phyloP scores from a whole-genome alignment of 2,113 vertebrate genomes.

The Neogale vison region DNA sequence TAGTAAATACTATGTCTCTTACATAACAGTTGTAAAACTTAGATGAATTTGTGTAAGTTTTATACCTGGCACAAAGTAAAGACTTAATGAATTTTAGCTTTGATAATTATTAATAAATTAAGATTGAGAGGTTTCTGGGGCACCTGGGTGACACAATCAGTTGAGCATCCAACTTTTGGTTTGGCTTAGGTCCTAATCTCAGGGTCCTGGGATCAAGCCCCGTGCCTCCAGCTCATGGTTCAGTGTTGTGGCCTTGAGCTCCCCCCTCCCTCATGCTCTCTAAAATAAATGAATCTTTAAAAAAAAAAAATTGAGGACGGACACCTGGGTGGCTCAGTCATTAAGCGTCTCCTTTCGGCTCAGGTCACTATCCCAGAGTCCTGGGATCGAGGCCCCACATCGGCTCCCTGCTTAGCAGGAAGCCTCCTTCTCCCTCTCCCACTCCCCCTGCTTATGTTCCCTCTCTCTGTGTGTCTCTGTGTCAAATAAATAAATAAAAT shows the following conservation, averaged over 20 bases:
- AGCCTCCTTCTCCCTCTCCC: no score
- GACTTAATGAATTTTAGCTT: neutral
- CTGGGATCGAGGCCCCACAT: no score
- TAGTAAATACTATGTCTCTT: neutral
- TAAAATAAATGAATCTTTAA: neutral
- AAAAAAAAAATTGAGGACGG: neutral
- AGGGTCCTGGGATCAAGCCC: neutral
- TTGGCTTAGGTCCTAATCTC: neutral
- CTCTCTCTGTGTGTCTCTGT: no score
- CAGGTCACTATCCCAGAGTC: no score
- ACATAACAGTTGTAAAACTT: neutral
- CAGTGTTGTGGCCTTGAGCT: neutral
- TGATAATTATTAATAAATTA: neutral
- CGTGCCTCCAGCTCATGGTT: neutral
- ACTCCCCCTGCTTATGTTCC: no score
- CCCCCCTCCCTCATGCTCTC: neutral
- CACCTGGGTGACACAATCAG: neutral
- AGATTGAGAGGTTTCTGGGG: neutral
- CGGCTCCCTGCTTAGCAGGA: no score
- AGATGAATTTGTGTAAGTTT: neutral
- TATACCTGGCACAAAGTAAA: neutral
- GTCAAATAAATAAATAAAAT: no score
- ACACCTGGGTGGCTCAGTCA: no score
- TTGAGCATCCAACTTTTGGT: neutral
- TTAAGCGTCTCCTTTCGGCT: no score